A percentile compares a stretch with the other conserved stretches of the same genome.
Conservation (phyloP, 1,140 invertebrate species). For the Pseudomyrmex concolor region DNA sequence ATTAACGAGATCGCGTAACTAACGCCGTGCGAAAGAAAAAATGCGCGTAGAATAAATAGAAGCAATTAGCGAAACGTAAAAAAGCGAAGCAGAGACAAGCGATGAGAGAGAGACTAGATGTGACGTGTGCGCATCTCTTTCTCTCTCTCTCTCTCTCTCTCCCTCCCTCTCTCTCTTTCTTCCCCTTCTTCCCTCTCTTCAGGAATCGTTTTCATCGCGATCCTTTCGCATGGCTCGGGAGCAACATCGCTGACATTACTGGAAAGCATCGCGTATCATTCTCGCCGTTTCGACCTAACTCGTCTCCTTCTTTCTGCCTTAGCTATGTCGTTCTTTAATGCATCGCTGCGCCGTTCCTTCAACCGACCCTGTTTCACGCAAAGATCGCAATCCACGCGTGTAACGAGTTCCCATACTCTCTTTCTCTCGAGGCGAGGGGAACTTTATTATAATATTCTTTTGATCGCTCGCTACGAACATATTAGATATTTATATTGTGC, state of each 20-base stretch:
- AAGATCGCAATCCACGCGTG: conserved; percentile 72
- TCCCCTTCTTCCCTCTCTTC: too few species aligned
- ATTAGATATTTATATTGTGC: background rate
- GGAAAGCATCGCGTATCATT: conserved; percentile 17
- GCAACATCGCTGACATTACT: background rate
- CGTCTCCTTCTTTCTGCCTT: background rate
- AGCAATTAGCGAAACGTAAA: conserved; percentile 65
- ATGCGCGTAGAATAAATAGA: conserved; percentile 48
- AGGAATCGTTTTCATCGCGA: conserved; percentile 23
- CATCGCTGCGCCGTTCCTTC: conserved; percentile 45
- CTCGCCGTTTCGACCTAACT: background rate
- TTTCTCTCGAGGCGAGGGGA: background rate
- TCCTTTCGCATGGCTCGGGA: conserved; percentile 5
- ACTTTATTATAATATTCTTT: conserved; percentile 65
- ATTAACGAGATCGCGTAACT: conserved; percentile 66
- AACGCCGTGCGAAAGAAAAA: conserved; percentile 43
- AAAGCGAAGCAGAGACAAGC: conserved; percentile 27
- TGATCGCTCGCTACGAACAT: conserved; percentile 1
- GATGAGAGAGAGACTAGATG: background rate
- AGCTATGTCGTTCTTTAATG: conserved; percentile 14
- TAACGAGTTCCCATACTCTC: conserved; percentile 71
- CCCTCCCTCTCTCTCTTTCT: too few species aligned
- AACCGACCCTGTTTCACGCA: conserved; percentile 55
- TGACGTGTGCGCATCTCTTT: background rate
- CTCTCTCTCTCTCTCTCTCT: too few species aligned